Percentiles rank a stretch among this genome's conserved stretches.
These are phyloP conservation scores for Psix sp. DNA, from an alignment of 1,140 invertebrate species.

Conservation along the genomic window DNA sequence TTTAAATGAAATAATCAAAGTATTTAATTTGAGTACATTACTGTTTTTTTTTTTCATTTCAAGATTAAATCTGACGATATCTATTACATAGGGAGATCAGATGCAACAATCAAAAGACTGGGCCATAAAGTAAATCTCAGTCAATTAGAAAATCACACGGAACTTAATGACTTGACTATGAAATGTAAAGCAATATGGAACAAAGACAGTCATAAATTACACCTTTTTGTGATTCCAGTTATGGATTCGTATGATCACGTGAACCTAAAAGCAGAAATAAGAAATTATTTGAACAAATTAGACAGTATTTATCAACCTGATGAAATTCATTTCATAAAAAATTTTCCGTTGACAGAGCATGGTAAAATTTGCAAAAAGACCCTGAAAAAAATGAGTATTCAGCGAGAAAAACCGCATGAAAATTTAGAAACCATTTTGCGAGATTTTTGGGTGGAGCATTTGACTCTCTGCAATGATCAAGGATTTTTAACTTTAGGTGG, in stretches of 20 bases:
- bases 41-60: slow-evolving; percentile 18
- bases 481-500: slow-evolving; percentile 77
- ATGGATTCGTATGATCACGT: slow-evolving; percentile 25
- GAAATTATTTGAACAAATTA: slow-evolving; percentile 64
- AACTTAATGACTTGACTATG: slow-evolving; percentile 73
- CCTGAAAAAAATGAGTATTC: slow-evolving; percentile 43
- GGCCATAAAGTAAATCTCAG: slow-evolving; percentile 82
- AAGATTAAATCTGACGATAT: slow-evolving; percentile 76
- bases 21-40: slow-evolving; percentile 12
- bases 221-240: slow-evolving; percentile 73
- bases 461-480: slow-evolving; percentile 59
- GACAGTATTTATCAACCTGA: slow-evolving; percentile 63
- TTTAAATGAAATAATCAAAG: background rate
- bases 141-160: slow-evolving; percentile 79
- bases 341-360: slow-evolving; percentile 63
- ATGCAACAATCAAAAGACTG: slow-evolving; percentile 85
- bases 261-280: slow-evolving; percentile 71
- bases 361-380: slow-evolving; percentile 67
- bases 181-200: slow-evolving; percentile 78
- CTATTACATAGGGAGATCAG: slow-evolving; percentile 81
- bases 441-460: slow-evolving; percentile 66
- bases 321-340: slow-evolving; percentile 62
- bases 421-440: slow-evolving; percentile 66
- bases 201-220: slow-evolving; percentile 73
- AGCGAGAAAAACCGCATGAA: slow-evolving; percentile 63